A percentile compares a stretch with the other conserved stretches of the same genome.
Conservation (phyloP, 1,140 invertebrate species). For the Pissodes strobi region DNA sequence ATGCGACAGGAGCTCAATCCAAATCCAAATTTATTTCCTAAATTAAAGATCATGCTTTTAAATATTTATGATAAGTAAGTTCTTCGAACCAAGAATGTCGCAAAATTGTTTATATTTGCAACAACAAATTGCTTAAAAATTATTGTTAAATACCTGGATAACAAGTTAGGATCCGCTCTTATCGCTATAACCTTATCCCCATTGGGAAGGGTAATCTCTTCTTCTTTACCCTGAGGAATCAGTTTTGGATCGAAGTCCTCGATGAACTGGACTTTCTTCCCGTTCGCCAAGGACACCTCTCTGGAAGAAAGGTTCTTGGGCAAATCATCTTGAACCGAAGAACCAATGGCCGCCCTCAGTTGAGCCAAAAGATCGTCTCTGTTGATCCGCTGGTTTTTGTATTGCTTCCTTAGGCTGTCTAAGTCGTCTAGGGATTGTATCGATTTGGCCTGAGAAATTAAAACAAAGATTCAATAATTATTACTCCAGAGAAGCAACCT, state of each 20-base stretch:
- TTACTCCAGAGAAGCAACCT: too few relatives aligned
- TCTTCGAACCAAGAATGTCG: too few relatives aligned
- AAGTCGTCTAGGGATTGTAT: conserved; percentile 51
- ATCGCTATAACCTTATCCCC: conserved; percentile 76
- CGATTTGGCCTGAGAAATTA: conserved; percentile 39
- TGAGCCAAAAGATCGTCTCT: conserved; percentile 70
- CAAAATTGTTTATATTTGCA: background rate
- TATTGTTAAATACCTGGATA: conserved; percentile 46
- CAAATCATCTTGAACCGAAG: conserved; percentile 64
- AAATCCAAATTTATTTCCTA: too few relatives aligned
- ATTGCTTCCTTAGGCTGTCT: conserved; percentile 52
- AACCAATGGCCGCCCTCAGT: conserved; percentile 70
- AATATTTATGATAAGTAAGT: too few relatives aligned
- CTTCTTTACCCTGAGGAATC: conserved; percentile 59
- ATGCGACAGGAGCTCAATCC: too few relatives aligned
- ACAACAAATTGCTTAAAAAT: conserved; percentile 48
- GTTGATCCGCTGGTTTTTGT: conserved; percentile 54
- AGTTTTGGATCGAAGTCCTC: conserved; percentile 67
- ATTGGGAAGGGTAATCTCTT: conserved; percentile 71
- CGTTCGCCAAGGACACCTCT: conserved; percentile 73
- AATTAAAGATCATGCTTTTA: too few relatives aligned
- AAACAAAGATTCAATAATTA: too few relatives aligned
- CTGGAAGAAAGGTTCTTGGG: conserved; percentile 71
- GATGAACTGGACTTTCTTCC: conserved; percentile 75
- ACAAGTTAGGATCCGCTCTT: conserved; percentile 63